These are phyloP conservation scores for Platyrinchus mystaceus DNA, from an alignment of 2,797 vertebrate genomes.

Conservation along the genomic window DNA sequence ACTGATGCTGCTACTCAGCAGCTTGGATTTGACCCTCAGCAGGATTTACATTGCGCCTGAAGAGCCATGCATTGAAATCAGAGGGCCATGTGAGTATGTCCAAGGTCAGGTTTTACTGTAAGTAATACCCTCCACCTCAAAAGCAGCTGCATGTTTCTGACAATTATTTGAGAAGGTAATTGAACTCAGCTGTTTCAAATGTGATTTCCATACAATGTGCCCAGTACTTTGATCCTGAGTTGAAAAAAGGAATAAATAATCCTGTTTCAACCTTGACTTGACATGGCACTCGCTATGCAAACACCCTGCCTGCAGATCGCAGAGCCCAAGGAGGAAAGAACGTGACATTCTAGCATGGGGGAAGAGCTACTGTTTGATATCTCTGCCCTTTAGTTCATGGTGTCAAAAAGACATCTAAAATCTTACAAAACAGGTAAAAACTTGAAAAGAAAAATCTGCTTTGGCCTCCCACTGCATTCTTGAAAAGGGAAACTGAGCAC, in stretches of 20 bases:
- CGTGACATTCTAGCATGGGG: background rate
- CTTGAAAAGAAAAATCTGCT: slow-evolving; percentile 30
- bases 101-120: slow-evolving; percentile 33
- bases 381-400: background rate
- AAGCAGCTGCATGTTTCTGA: background rate
- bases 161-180: slow-evolving; percentile 42
- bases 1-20: slow-evolving; percentile 23
- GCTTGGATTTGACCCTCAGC: slow-evolving; percentile 23
- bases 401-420: slow-evolving; percentile 10
- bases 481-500: slow-evolving; percentile 50
- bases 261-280: slow-evolving; percentile 6
- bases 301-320: background rate
- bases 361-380: background rate
- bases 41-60: slow-evolving; percentile 5
- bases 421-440: slow-evolving; percentile 29
- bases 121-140: slow-evolving; percentile 12
- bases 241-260: slow-evolving; percentile 16
- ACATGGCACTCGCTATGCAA: background rate
- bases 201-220: slow-evolving; percentile 30
- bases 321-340: background rate
- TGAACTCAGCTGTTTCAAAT: slow-evolving; percentile 49
- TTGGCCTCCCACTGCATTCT: background rate
- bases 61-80: background rate
- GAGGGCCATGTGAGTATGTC: background rate
- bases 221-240: slow-evolving; percentile 24